Percentiles rank a stretch among this genome's conserved stretches.
These are phyloP conservation scores for Strigamia maritima DNA, from an alignment of 2,888 invertebrate species.

Conservation along the genomic window DNA sequence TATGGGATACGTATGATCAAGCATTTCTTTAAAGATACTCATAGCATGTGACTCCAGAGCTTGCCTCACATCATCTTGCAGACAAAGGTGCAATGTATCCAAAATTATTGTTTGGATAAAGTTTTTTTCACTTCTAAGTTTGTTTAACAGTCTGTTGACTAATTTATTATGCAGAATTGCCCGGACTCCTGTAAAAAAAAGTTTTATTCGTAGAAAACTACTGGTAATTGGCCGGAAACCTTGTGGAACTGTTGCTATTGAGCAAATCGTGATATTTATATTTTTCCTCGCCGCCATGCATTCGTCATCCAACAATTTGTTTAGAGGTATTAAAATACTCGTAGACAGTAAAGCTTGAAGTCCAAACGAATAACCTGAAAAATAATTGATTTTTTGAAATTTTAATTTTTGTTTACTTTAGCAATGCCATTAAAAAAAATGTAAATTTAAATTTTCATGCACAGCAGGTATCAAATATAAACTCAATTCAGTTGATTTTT, in stretches of 20 bases:
- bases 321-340: background rate
- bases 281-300: background rate
- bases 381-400: too few species aligned
- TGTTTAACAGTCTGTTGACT: background rate
- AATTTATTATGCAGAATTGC: background rate
- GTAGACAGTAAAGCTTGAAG: background rate
- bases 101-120: conserved; percentile 1
- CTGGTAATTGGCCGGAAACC: background rate
- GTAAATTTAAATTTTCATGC: background rate
- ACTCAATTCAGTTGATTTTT: background rate
- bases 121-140: background rate
- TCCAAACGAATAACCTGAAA: background rate
- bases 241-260: background rate
- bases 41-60: background rate
- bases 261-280: background rate
- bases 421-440: too few species aligned
- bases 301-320: background rate
- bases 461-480: too few species aligned
- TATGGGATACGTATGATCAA: background rate
- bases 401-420: background rate
- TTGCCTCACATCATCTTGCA: background rate
- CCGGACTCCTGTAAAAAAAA: background rate
- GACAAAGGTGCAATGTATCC: background rate
- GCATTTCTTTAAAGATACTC: background rate
- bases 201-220: too few species aligned